phyloP scores from a whole-genome alignment of 2,113 vertebrate species.

The Halichoeres trimaculatus region DNA sequence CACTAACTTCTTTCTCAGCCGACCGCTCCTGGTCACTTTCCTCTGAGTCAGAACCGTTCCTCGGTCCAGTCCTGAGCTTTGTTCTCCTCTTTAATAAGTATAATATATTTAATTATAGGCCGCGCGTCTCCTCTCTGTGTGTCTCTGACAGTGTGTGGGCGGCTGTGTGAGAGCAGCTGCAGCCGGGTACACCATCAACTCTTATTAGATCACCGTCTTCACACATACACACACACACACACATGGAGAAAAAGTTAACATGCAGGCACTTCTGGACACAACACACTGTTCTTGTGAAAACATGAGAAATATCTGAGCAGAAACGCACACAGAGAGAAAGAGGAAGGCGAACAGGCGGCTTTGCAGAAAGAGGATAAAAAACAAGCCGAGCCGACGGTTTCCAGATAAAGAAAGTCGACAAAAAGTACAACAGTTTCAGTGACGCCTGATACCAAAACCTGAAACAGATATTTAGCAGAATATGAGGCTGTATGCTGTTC shows the following conservation, averaged over 20 bases:
- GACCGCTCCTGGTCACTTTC: not conserved
- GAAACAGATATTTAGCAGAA: too few species aligned
- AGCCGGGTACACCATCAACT: constrained; percentile 66
- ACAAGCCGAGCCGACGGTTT: too few species aligned
- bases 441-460: too few species aligned
- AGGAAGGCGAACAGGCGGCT: not conserved
- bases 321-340: not conserved
- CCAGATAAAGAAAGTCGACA: too few species aligned
- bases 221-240: constrained; percentile 34
- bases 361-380: not conserved
- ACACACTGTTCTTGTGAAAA: constrained; percentile 24
- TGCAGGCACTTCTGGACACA: constrained; percentile 38
- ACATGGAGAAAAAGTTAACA: constrained; percentile 46
- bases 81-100: constrained; percentile 55
- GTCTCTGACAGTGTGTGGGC: constrained; percentile 74
- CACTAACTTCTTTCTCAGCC: too few species aligned
- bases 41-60: not conserved
- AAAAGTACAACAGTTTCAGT: too few species aligned
- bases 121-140: constrained; percentile 39
- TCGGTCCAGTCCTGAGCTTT: not conserved
- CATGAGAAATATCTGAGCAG: not conserved
- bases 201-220: constrained; percentile 67
- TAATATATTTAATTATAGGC: constrained; percentile 72
- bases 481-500: too few species aligned
- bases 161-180: constrained; percentile 78